Evolutionary conservation across 2,888 invertebrate genomes (phyloP).

Genomic region (Drosophila setosimentum): DNA sequence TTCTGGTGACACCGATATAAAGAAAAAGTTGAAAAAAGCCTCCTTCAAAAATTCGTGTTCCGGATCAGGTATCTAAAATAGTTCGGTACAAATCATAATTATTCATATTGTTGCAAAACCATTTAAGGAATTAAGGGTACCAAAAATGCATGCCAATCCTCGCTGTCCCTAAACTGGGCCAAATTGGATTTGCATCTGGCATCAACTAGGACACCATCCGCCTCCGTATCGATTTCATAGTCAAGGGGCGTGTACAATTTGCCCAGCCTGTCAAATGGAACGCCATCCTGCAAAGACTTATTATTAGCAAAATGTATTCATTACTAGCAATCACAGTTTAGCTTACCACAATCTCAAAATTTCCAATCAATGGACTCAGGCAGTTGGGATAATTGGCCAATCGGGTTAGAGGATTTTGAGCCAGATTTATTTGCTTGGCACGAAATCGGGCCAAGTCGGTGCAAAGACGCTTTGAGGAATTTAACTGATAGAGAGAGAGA

Average conservation of each 20-base stretch:
- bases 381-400: conserved; percentile 76
- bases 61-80: conserved; percentile 76
- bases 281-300: conserved; percentile 68
- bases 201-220: conserved; percentile 69
- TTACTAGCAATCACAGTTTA: not conserved
- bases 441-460: conserved; percentile 72
- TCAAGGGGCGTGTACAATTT: conserved; percentile 73
- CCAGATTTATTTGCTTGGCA: conserved; percentile 70
- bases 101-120: not conserved
- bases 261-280: conserved; percentile 76
- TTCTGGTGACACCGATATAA: conserved; percentile 63
- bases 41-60: conserved; percentile 62
- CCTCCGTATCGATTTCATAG: conserved; percentile 66
- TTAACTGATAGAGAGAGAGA: conserved; percentile 50
- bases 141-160: conserved; percentile 81
- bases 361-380: conserved; percentile 68
- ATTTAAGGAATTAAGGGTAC: conserved; percentile 39
- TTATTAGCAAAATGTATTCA: not conserved
- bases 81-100: not conserved
- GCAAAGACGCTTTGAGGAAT: conserved; percentile 69
- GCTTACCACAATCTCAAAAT: conserved; percentile 76
- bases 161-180: conserved; percentile 67
- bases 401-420: conserved; percentile 77
- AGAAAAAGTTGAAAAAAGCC: conserved; percentile 77
- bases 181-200: conserved; percentile 61